A percentile compares a stretch with the other conserved stretches of the same genome.
These are phyloP conservation scores for Chymomyza amoena DNA, from an alignment of 2,888 invertebrate species.

Conservation along the genomic window DNA sequence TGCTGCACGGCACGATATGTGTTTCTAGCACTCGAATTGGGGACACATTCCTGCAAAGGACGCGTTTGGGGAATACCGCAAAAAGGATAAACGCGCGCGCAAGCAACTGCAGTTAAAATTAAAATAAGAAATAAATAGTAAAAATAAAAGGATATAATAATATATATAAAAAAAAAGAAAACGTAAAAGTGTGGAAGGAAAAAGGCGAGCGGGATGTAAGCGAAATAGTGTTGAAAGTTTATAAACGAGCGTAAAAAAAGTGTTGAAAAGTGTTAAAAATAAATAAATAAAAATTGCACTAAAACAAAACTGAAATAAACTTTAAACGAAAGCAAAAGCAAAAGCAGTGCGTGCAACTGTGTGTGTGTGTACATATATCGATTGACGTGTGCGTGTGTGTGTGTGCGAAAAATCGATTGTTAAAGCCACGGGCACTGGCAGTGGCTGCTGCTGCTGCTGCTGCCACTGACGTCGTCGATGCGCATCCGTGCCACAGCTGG, in stretches of 20 bases:
- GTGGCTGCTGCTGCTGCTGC: neutral
- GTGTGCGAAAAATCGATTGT: constrained; percentile 68
- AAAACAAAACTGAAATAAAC: neutral
- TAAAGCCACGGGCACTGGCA: constrained; percentile 40
- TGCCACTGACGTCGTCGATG: neutral
- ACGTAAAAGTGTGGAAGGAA: neutral
- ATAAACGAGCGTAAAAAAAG: neutral
- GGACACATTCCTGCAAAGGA: constrained; percentile 73
- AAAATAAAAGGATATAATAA: neutral
- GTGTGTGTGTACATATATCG: constrained; percentile 20
- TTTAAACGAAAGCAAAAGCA: neutral
- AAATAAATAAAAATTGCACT: neutral
- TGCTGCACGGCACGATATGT: constrained; percentile 51
- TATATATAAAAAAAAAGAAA: neutral
- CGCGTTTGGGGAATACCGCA: constrained; percentile 46
- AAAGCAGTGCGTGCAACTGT: neutral
- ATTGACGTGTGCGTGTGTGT: constrained; percentile 18
- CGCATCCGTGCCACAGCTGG: neutral
- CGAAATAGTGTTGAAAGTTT: neutral
- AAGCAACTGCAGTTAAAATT: neutral
- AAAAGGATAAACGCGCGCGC: constrained; percentile 17
- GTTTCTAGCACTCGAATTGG: constrained; percentile 72
- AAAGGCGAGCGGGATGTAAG: neutral
- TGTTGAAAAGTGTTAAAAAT: neutral
- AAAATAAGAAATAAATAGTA: neutral